A percentile compares a stretch with the other conserved stretches of the same genome.
Evolutionary conservation across 2,797 vertebrate species (phyloP).

Genomic region (Artibeus jamaicensis): DNA sequence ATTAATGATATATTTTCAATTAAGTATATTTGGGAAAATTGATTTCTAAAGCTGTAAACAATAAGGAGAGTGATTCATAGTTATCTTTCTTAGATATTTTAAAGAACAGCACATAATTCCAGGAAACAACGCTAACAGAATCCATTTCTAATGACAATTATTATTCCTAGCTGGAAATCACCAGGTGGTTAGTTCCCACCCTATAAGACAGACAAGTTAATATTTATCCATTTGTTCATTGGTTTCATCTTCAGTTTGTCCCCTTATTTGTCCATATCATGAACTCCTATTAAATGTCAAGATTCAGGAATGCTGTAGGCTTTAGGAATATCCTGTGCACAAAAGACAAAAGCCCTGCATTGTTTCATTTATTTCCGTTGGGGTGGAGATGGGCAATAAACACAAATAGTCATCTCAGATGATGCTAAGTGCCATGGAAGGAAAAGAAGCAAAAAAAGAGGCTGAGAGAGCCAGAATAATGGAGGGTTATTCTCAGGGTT

Average conservation of each 20-base stretch:
- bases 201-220: neutral
- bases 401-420: fast-evolving
- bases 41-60: conserved; percentile 69
- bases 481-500: neutral
- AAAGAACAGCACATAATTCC: neutral
- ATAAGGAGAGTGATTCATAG: conserved; percentile 68
- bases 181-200: neutral
- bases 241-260: neutral
- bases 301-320: neutral
- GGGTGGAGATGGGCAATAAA: too few relatives aligned
- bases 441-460: neutral
- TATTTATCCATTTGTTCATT: neutral
- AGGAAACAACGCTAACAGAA: conserved; percentile 49
- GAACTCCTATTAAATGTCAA: neutral
- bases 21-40: conserved; percentile 63
- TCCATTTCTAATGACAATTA: conserved; percentile 28
- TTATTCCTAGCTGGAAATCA: conserved; percentile 29
- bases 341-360: neutral
- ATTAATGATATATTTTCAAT: conserved; percentile 66
- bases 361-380: neutral
- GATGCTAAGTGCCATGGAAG: neutral
- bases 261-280: neutral
- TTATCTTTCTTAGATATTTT: conserved; percentile 47
- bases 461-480: neutral
- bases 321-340: neutral